A percentile compares a stretch with the other conserved stretches of the same genome.
These are phyloP conservation scores for Solen grandis DNA, from an alignment of 1,140 invertebrate species.

Conservation along the genomic window DNA sequence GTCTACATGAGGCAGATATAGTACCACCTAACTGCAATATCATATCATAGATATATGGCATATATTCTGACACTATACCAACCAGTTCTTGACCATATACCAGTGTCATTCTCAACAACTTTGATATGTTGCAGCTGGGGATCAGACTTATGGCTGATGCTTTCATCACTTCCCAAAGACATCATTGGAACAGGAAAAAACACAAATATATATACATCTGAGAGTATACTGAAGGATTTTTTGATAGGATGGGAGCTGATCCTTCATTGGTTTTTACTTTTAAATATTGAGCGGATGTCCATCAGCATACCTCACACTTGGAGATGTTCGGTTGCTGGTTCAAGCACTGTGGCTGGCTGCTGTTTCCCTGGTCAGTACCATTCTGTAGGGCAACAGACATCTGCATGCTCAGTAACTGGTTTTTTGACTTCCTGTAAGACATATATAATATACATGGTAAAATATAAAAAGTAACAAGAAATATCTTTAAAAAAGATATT, in stretches of 20 bases:
- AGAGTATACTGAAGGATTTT: neutral
- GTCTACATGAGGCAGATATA: neutral
- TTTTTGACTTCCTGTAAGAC: constrained; percentile 81
- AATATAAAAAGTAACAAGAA: no score
- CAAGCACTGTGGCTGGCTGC: constrained; percentile 68
- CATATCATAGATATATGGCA: no score
- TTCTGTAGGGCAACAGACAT: constrained; percentile 79
- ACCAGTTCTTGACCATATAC: neutral
- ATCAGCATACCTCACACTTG: constrained; percentile 87
- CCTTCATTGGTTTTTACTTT: neutral
- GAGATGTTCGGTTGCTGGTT: constrained; percentile 81
- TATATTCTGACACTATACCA: neutral
- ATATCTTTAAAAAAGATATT: no score
- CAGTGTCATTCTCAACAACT: no score
- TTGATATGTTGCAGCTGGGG: neutral
- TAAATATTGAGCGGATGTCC: neutral
- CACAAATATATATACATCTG: neutral
- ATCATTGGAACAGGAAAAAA: neutral
- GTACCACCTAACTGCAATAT: no score
- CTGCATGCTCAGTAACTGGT: constrained; percentile 80
- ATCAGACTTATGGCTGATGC: neutral
- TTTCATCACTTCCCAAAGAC: neutral
- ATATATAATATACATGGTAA: constrained; percentile 16
- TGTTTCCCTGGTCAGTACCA: constrained; percentile 58
- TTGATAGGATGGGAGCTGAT: no score